These are phyloP conservation scores for Thera obeliscata DNA, from an alignment of 2,888 invertebrate species.

Conservation along the genomic window DNA sequence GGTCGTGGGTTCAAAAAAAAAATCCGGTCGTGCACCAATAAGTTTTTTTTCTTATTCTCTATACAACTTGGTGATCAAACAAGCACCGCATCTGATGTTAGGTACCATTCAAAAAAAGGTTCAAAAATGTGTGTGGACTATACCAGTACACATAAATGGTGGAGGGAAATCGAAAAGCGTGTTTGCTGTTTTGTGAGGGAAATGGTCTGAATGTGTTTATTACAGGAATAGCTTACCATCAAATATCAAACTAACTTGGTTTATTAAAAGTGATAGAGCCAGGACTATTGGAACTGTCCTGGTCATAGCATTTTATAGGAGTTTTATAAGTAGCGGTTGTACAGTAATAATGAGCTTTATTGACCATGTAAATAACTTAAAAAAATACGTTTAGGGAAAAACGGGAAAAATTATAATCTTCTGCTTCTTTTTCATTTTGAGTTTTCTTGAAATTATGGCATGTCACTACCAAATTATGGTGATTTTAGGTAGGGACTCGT, in stretches of 20 bases:
- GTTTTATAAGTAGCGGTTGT: neutral
- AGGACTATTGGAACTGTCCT: slow-evolving; percentile 47
- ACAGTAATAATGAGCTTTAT: neutral
- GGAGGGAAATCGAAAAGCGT: no score
- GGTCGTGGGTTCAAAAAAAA: no score
- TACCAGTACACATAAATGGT: no score
- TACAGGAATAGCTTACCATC: slow-evolving; percentile 46
- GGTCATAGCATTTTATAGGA: slow-evolving; percentile 48
- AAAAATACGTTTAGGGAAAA: neutral
- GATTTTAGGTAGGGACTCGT: no score
- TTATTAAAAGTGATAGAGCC: slow-evolving; percentile 53
- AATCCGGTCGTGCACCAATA: no score
- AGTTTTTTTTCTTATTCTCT: no score
- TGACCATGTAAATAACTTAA: neutral
- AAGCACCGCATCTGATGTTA: neutral
- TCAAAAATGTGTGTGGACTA: no score
- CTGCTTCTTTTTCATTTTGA: neutral
- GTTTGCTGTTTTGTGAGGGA: no score
- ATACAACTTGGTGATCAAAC: neutral
- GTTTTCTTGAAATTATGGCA: no score
- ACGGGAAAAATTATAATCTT: neutral
- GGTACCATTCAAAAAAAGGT: no score
- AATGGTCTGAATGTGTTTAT: no score
- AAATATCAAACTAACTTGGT: slow-evolving; percentile 50
- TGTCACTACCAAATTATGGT: no score